Conservation (phyloP, 2,888 invertebrate species). For the Carabus problematicus region DNA sequence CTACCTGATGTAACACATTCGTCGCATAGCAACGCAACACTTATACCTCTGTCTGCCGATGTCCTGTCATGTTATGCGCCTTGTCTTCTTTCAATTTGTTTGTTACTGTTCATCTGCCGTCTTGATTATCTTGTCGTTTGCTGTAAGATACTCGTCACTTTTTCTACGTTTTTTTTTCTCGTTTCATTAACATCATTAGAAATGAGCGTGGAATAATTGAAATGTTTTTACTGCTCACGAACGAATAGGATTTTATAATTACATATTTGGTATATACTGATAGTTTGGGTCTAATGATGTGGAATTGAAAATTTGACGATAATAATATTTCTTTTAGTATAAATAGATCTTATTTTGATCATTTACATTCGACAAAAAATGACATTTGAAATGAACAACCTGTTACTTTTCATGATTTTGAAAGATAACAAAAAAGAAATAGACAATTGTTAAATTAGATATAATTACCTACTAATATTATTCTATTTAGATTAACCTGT, state of each 20-base stretch:
- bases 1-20: conserved; percentile 26
- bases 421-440: conserved; percentile 28
- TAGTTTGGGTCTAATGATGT: no score
- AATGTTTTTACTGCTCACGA: conserved; percentile 21
- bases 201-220: conserved; percentile 8
- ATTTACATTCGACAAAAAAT: conserved; percentile 10
- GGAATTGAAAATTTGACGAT: no score
- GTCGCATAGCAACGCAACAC: no score
- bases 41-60: conserved; percentile 41
- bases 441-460: conserved; percentile 33
- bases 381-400: conserved; percentile 23
- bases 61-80: conserved; percentile 25
- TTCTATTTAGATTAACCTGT: conserved; percentile 20
- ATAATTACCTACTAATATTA: conserved; percentile 20
- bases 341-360: not conserved
- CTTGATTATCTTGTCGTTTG: no score
- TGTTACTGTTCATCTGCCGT: no score
- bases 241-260: not conserved
- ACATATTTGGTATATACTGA: no score
- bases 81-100: no score
- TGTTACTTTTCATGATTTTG: no score
- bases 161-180: no score
- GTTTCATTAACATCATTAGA: no score
- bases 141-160: no score
- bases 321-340: no score